A percentile compares a stretch with the other conserved stretches of the same genome.
phyloP scores from a whole-genome alignment of 2,888 invertebrate genomes.

The Heliconius hortense region DNA sequence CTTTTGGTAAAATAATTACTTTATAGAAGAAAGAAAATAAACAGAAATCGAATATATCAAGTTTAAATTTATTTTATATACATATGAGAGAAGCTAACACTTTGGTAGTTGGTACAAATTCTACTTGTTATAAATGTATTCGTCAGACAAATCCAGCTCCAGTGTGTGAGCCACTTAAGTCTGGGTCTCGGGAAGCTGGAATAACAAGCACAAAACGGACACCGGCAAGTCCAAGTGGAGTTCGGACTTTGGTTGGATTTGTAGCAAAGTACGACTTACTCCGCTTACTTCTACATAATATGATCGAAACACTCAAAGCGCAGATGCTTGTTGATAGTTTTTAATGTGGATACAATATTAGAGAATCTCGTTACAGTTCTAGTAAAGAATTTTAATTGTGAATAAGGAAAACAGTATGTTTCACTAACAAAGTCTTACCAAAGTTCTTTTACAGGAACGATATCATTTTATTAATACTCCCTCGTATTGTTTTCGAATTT shows the following conservation, averaged over 20 bases:
- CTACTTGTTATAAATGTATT: constrained; percentile 19
- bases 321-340: constrained; percentile 64
- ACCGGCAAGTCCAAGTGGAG: constrained; percentile 71
- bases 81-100: neutral
- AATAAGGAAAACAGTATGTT: neutral
- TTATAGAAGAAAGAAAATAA: neutral
- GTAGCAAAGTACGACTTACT: constrained; percentile 72
- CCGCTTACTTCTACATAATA: constrained; percentile 67
- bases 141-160: constrained; percentile 37
- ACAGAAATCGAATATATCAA: neutral
- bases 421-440: neutral
- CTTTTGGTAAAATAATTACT: neutral
- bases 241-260: constrained; percentile 60
- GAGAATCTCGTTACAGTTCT: constrained; percentile 28
- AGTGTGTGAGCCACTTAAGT: constrained; percentile 52
- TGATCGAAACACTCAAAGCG: constrained; percentile 61
- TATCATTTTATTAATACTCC: neutral
- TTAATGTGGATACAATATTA: constrained; percentile 57
- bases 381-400: neutral
- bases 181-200: constrained; percentile 56
- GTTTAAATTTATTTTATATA: neutral
- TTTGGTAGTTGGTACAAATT: neutral
- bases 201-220: constrained; percentile 75
- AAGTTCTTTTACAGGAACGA: neutral
- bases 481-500: too few species aligned